phyloP scores from a whole-genome alignment of 1,140 invertebrate species.

The Harpegnathos saltator region DNA sequence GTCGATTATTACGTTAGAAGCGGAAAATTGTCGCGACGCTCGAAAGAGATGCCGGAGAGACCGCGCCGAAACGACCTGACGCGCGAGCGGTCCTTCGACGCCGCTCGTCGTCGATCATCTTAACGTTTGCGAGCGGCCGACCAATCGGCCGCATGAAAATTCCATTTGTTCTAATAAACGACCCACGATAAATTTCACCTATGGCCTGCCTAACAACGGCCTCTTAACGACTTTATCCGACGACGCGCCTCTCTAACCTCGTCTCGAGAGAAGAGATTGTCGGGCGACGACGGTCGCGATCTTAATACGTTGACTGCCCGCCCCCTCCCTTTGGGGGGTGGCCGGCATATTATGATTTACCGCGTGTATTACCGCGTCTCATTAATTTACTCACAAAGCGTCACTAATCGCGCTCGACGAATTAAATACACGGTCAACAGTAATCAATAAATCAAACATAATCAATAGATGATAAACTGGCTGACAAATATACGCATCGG shows the following conservation, averaged over 20 bases:
- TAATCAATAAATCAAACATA: too few relatives aligned
- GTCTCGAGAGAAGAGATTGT: conserved; percentile 31
- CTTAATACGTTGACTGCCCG: conserved; percentile 21
- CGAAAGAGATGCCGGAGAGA: not conserved
- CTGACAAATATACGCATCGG: too few relatives aligned
- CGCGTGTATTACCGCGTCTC: too few relatives aligned
- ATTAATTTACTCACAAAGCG: too few relatives aligned
- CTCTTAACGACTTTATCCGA: conserved; percentile 56
- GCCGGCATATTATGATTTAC: too few relatives aligned
- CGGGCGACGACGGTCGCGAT: conserved; percentile 11
- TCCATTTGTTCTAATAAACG: conserved; percentile 60
- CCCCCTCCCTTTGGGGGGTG: too few relatives aligned
- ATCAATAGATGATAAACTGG: too few relatives aligned
- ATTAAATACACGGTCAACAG: too few relatives aligned
- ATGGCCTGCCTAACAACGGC: conserved; percentile 37
- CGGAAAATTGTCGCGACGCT: conserved; percentile 16
- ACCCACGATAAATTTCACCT: conserved; percentile 53
- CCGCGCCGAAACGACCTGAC: conserved; percentile 23
- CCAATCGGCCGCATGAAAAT: conserved; percentile 53
- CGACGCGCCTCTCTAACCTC: conserved; percentile 31
- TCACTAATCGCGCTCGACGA: too few relatives aligned
- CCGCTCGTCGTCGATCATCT: conserved; percentile 49
- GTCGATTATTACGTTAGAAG: conserved; percentile 19
- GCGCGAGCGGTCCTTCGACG: conserved; percentile 8
- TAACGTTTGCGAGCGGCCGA: conserved; percentile 46